These are phyloP conservation scores for Melolontha melolontha DNA, from an alignment of 2,888 invertebrate species.

Conservation along the genomic window DNA sequence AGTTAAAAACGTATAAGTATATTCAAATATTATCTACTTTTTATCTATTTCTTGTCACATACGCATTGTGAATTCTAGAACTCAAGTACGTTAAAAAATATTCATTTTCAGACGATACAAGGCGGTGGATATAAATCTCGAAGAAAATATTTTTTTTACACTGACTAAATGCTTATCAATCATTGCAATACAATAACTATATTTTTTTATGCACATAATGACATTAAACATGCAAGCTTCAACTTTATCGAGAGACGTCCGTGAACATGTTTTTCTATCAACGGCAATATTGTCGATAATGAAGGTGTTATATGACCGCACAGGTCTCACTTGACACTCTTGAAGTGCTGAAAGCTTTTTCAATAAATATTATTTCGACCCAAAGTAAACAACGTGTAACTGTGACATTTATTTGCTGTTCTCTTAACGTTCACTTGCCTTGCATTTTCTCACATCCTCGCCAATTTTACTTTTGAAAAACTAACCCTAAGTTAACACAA, in stretches of 20 bases:
- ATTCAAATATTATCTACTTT: too few relatives aligned
- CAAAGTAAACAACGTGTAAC: constrained; percentile 41
- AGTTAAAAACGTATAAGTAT: too few relatives aligned
- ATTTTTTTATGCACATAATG: too few relatives aligned
- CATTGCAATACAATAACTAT: too few relatives aligned
- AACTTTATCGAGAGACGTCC: background rate
- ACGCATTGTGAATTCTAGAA: too few relatives aligned
- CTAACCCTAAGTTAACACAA: constrained; percentile 21
- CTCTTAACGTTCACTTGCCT: constrained; percentile 33
- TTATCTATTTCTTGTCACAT: too few relatives aligned
- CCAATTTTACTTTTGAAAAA: constrained; percentile 24
- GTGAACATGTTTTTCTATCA: constrained; percentile 16
- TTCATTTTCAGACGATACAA: too few relatives aligned
- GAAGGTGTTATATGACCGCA: constrained; percentile 52
- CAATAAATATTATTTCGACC: constrained; percentile 41
- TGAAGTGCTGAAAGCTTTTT: constrained; percentile 45
- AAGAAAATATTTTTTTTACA: too few relatives aligned
- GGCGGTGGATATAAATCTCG: too few relatives aligned
- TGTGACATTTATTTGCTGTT: constrained; percentile 37
- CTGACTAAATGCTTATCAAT: too few relatives aligned
- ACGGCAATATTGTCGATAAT: constrained; percentile 45
- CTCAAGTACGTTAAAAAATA: too few relatives aligned
- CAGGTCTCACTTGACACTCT: constrained; percentile 46
- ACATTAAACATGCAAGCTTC: too few relatives aligned
- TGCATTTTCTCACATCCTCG: constrained; percentile 35